Percentiles rank a stretch among this genome's conserved stretches.
These are phyloP conservation scores for Ia io DNA, from an alignment of 2,113 vertebrate genomes.

Conservation along the genomic window DNA sequence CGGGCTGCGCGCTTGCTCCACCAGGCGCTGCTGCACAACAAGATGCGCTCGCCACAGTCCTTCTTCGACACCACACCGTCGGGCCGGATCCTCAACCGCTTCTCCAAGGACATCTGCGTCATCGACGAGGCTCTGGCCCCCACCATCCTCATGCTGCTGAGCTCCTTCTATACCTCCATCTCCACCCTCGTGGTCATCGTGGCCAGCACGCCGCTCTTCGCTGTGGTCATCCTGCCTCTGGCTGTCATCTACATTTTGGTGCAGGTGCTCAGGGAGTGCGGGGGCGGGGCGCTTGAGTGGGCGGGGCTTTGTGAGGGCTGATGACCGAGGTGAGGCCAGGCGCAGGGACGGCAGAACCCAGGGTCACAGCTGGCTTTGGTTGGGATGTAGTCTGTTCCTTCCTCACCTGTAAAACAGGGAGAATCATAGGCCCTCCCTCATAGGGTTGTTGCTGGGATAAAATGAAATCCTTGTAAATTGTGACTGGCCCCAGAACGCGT, in stretches of 20 bases:
- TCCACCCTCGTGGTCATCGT: constrained; percentile 92
- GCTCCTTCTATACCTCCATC: constrained; percentile 86
- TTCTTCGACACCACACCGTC: constrained; percentile 97
- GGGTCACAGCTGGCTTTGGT: not conserved
- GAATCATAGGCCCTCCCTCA: too few relatives aligned
- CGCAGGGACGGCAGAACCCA: not conserved
- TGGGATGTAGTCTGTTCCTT: not conserved
- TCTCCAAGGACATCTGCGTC: constrained; percentile 95
- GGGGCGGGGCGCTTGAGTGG: not conserved
- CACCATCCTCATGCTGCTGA: constrained; percentile 91
- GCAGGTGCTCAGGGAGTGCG: constrained; percentile 85
- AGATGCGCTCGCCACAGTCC: constrained; percentile 92
- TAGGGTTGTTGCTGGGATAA: not conserved
- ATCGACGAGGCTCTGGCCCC: constrained; percentile 92
- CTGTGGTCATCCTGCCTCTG: constrained; percentile 88
- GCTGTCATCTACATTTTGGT: constrained; percentile 89
- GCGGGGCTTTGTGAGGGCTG: not conserved
- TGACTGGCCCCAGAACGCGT: not conserved
- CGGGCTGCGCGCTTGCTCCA: constrained; percentile 89
- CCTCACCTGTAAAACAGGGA: not conserved
- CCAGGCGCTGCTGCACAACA: constrained; percentile 89
- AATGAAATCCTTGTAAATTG: not conserved
- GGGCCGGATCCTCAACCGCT: constrained; percentile 96
- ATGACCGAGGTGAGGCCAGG: too few relatives aligned
- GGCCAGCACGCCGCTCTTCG: constrained; percentile 91